Conservation (phyloP, 2,797 vertebrate genomes). For the Nannoperca australis region DNA sequence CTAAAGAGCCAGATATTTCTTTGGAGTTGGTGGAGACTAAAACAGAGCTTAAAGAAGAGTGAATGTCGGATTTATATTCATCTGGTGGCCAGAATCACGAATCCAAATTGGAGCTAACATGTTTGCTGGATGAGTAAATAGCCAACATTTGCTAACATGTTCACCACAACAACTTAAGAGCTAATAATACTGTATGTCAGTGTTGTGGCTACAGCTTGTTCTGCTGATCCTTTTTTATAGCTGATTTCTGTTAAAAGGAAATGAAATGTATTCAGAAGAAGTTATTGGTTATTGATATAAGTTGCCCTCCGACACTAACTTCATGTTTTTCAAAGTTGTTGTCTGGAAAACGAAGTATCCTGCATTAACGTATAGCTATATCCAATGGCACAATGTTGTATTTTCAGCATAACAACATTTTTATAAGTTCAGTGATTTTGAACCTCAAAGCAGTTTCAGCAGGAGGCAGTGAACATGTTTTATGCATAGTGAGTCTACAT, state of each 20-base stretch:
- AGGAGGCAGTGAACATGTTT: constrained; percentile 42
- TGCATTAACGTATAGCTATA: background rate
- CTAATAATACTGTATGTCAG: constrained; percentile 3
- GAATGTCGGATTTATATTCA: no score
- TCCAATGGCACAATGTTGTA: constrained; percentile 12
- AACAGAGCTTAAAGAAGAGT: background rate
- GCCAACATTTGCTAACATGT: background rate
- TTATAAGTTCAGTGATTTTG: constrained; percentile 33
- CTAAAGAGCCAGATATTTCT: constrained; percentile 12
- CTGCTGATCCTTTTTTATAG: background rate
- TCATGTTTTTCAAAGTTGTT: background rate
- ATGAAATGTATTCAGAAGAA: background rate
- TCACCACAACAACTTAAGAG: background rate
- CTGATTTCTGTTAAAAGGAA: background rate
- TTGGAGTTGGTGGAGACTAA: background rate
- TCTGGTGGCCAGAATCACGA: background rate
- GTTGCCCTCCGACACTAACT: background rate
- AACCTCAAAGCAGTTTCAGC: constrained; percentile 37
- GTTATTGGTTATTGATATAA: background rate
- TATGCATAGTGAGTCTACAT: constrained; percentile 57
- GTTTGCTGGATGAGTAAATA: background rate
- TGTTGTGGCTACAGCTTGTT: background rate
- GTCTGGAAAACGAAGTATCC: background rate
- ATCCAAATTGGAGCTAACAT: background rate
- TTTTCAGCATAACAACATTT: constrained; percentile 30